phyloP scores from a whole-genome alignment of 37 sponge, comb jelly and placozoan species.

The Spongilla lacustris region DNA sequence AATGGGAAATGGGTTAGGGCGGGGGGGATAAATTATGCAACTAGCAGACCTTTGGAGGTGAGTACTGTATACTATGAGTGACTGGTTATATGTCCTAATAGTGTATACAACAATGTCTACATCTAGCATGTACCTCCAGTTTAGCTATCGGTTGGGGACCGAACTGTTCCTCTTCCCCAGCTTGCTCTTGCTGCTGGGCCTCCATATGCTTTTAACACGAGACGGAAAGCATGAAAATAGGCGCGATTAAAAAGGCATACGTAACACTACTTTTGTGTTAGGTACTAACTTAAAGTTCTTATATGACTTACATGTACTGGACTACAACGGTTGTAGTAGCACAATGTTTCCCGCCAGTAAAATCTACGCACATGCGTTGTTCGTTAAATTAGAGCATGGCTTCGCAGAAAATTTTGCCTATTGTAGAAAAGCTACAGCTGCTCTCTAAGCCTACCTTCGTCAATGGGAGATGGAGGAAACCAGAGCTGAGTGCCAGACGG shows the following conservation, averaged over 20 bases:
- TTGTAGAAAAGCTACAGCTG: conserved; percentile 65
- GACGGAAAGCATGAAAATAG: not conserved
- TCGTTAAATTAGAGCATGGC: conserved; percentile 48
- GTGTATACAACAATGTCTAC: too few species aligned
- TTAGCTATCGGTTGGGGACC: conserved; percentile 67
- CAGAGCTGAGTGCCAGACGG: conserved; percentile 57
- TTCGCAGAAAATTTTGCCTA: conserved; percentile 41
- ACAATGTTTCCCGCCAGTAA: conserved; percentile 41
- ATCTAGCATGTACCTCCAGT: conserved; percentile 67
- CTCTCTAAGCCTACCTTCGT: conserved; percentile 69
- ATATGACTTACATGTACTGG: not conserved
- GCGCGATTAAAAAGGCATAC: not conserved
- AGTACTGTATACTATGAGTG: too few species aligned
- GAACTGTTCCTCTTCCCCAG: conserved; percentile 53
- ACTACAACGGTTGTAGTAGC: not conserved
- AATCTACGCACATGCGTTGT: not conserved
- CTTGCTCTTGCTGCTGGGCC: conserved; percentile 26
- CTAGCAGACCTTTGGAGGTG: too few species aligned
- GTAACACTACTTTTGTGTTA: not conserved
- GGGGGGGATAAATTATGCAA: not conserved
- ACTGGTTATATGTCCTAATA: too few species aligned
- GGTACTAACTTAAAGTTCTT: too few species aligned
- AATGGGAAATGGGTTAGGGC: not conserved
- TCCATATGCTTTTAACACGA: not conserved
- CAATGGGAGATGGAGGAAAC: conserved; percentile 75